These are phyloP conservation scores for Pristionchus pacificus DNA, from an alignment of 1,140 invertebrate genomes.

Conservation along the genomic window DNA sequence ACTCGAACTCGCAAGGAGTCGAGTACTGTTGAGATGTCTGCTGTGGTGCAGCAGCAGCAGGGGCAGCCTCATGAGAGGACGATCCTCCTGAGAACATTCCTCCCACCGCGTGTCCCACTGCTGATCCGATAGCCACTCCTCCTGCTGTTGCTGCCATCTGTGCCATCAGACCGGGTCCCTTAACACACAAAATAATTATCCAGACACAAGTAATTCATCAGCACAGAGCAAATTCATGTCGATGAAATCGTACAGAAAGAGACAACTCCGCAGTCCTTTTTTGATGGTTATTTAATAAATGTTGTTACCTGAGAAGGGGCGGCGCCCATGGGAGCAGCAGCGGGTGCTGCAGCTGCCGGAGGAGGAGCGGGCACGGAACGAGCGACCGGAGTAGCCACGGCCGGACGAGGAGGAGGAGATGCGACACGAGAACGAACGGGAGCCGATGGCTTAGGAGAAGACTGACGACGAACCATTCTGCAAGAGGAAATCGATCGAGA, in stretches of 20 bases:
- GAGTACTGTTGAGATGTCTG: conserved; percentile 14
- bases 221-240: too few species aligned
- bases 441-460: conserved; percentile 33
- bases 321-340: conserved; percentile 15
- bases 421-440: conserved; percentile 23
- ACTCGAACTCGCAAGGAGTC: conserved; percentile 58
- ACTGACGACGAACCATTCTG: conserved; percentile 38
- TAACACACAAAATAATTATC: not conserved
- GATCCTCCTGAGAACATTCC: conserved; percentile 78
- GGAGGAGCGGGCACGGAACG: conserved; percentile 28
- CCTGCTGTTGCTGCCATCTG: conserved; percentile 73
- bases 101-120: conserved; percentile 79
- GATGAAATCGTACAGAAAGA: too few species aligned
- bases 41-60: conserved; percentile 59
- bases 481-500: conserved; percentile 14
- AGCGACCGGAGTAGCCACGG: conserved; percentile 6
- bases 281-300: too few species aligned
- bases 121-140: conserved; percentile 80
- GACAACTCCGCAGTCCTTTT: too few species aligned
- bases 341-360: conserved; percentile 24
- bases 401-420: conserved; percentile 10
- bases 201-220: too few species aligned
- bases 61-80: conserved; percentile 63
- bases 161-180: conserved; percentile 39
- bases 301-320: conserved; percentile 31